These are phyloP conservation scores for Chelon auratus DNA, from an alignment of 2,797 vertebrate genomes.

Conservation along the genomic window DNA sequence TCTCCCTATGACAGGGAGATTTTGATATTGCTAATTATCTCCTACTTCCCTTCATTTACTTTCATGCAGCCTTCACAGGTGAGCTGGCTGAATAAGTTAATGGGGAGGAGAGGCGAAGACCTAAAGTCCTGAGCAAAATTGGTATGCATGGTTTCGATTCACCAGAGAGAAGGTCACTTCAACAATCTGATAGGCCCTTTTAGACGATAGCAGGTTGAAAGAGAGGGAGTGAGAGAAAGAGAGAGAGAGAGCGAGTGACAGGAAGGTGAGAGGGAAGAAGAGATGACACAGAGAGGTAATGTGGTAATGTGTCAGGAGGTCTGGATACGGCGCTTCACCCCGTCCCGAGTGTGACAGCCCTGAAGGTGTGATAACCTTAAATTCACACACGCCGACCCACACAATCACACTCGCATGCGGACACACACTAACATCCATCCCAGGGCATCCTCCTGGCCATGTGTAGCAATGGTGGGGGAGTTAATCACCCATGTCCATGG, in stretches of 20 bases:
- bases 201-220: conserved; percentile 63
- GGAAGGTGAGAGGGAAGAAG: conserved; percentile 64
- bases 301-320: conserved; percentile 75
- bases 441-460: conserved; percentile 73
- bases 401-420: conserved; percentile 34
- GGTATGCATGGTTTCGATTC: conserved; percentile 76
- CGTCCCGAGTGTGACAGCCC: conserved; percentile 68
- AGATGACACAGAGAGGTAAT: conserved; percentile 64
- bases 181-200: conserved; percentile 77
- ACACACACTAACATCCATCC: conserved; percentile 66
- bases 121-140: conserved; percentile 65
- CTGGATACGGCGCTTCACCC: conserved; percentile 65
- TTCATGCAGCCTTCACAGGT: conserved; percentile 74
- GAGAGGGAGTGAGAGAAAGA: conserved; percentile 24
- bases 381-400: conserved; percentile 48
- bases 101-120: conserved; percentile 47
- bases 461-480: conserved; percentile 73
- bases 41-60: conserved; percentile 74
- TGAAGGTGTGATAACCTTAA: conserved; percentile 77
- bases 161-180: conserved; percentile 81
- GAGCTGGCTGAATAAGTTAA: conserved; percentile 74
- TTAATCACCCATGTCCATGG: conserved; percentile 88
- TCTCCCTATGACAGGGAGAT: conserved; percentile 70
- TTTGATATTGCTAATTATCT: conserved; percentile 81
- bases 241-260: conserved; percentile 52